These are phyloP conservation scores for Amblyopsis rosae DNA, from an alignment of 2,113 vertebrate genomes.

Conservation along the genomic window DNA sequence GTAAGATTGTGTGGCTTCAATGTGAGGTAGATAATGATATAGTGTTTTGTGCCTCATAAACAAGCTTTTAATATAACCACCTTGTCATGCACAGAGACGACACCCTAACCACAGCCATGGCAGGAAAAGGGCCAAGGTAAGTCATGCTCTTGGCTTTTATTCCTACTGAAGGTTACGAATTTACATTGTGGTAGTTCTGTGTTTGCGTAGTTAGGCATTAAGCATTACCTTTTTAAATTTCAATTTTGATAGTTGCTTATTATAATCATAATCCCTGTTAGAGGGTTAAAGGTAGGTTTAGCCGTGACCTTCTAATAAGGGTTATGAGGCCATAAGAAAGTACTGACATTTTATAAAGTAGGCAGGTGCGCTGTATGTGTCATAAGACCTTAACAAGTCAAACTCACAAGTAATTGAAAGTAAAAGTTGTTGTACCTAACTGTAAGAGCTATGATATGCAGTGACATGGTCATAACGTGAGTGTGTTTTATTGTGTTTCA, in stretches of 20 bases:
- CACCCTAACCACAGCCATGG: constrained; percentile 89
- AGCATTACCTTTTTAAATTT: too few relatives aligned
- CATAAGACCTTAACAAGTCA: too few relatives aligned
- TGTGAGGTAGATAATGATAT: too few relatives aligned
- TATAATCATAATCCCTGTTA: constrained; percentile 1
- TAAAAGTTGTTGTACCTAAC: background rate
- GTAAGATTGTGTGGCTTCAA: background rate
- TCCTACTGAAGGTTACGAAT: background rate
- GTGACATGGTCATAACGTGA: background rate
- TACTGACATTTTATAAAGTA: background rate
- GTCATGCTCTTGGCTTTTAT: constrained; percentile 7
- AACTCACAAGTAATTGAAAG: background rate
- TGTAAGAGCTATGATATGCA: background rate
- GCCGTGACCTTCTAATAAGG: constrained; percentile 7
- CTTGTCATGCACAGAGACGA: constrained; percentile 80
- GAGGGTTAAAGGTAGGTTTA: constrained; percentile 17
- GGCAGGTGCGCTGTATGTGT: background rate
- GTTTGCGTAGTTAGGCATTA: too few relatives aligned
- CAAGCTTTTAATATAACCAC: background rate
- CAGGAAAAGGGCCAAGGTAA: constrained; percentile 96
- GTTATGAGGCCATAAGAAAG: too few relatives aligned
- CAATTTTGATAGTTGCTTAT: too few relatives aligned
- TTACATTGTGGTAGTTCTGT: too few relatives aligned
- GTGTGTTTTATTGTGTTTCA: constrained; percentile 62
- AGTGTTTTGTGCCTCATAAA: too few relatives aligned